Conservation (phyloP, 2,797 vertebrate genomes). For the Corythornis leucogaster region DNA sequence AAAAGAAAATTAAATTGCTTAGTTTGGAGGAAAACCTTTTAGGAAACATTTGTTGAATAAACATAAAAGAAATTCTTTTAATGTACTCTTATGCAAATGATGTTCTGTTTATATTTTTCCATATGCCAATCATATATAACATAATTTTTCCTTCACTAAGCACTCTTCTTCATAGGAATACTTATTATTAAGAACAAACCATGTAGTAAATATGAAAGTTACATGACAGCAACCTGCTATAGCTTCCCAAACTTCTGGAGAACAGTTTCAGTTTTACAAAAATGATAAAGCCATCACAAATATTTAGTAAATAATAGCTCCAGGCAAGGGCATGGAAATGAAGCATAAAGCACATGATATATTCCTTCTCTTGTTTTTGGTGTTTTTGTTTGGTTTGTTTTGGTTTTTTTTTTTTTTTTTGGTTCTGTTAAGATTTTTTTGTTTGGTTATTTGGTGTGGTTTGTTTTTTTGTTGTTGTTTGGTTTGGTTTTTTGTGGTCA, state of each 20-base stretch:
- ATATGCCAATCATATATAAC: conserved; percentile 42
- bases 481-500: not conserved
- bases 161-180: conserved; percentile 1
- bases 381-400: too few species aligned
- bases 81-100: conserved; percentile 49
- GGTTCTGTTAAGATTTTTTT: too few species aligned
- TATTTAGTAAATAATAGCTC: not conserved
- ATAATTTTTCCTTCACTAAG: conserved; percentile 36
- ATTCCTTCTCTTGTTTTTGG: not conserved
- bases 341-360: not conserved
- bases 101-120: conserved; percentile 58
- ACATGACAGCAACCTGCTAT: not conserved
- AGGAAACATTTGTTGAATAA: conserved; percentile 77
- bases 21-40: conserved; percentile 75
- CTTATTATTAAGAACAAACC: not conserved
- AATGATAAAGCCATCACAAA: not conserved
- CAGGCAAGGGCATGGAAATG: not conserved
- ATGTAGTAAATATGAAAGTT: not conserved
- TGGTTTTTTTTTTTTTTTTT: too few species aligned
- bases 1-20: conserved; percentile 80
- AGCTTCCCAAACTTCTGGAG: not conserved
- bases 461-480: too few species aligned
- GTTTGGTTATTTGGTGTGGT: too few species aligned
- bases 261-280: not conserved
- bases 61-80: conserved; percentile 60